These are phyloP conservation scores for Hyppa rectilinea DNA, from an alignment of 2,888 invertebrate species.

Conservation along the genomic window DNA sequence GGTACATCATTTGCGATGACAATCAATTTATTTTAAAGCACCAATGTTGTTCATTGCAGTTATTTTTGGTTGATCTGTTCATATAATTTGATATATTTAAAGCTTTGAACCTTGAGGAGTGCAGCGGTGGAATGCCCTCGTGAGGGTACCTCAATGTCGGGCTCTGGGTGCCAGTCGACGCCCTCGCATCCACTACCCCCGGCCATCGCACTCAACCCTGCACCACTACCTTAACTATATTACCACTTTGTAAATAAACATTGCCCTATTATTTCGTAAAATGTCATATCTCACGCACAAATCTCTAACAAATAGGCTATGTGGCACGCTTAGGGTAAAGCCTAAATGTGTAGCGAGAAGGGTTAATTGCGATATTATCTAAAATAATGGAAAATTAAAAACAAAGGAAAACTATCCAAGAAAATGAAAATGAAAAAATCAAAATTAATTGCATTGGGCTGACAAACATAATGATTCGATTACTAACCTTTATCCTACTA, in stretches of 20 bases:
- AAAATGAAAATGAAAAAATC: constrained; percentile 2
- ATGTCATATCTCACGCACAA: constrained; percentile 48
- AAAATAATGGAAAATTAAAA: constrained; percentile 17
- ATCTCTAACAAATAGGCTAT: constrained; percentile 40
- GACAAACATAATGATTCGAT: not conserved
- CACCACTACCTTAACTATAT: constrained; percentile 69
- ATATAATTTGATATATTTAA: constrained; percentile 62
- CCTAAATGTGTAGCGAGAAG: constrained; percentile 27
- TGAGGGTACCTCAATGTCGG: constrained; percentile 88
- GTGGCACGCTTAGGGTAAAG: constrained; percentile 29
- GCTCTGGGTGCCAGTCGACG: constrained; percentile 85
- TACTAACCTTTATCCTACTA: no score
- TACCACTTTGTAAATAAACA: constrained; percentile 81
- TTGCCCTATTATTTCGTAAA: constrained; percentile 60
- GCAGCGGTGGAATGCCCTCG: constrained; percentile 87
- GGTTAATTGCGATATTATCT: constrained; percentile 37
- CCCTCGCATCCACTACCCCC: constrained; percentile 85
- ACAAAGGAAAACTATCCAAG: constrained; percentile 20
- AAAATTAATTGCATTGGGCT: not conserved
- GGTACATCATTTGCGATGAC: not conserved
- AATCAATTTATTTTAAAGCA: constrained; percentile 39
- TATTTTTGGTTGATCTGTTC: constrained; percentile 55
- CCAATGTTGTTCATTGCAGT: constrained; percentile 42
- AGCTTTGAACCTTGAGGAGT: constrained; percentile 80
- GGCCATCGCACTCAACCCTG: constrained; percentile 73